Conservation (phyloP, 2,113 vertebrate species). For the Hippocampus abdominalis region DNA sequence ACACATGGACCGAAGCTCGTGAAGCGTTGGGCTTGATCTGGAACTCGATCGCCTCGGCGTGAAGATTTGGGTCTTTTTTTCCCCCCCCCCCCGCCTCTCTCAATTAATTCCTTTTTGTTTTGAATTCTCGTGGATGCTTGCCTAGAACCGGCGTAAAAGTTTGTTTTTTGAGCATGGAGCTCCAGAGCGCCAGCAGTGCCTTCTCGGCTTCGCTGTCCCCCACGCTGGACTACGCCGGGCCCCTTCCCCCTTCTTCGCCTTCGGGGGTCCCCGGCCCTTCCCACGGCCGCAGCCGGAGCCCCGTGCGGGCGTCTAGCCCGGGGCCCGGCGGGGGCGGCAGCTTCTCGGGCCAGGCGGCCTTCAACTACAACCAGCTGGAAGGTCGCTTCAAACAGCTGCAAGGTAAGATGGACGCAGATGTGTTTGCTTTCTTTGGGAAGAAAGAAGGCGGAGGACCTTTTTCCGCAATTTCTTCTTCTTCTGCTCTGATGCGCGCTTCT, state of each 20-base stretch:
- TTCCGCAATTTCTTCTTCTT: not conserved
- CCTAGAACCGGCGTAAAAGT: not conserved
- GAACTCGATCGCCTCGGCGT: not conserved
- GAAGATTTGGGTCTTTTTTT: not conserved
- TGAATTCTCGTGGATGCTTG: not conserved
- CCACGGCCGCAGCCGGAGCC: conserved; percentile 34
- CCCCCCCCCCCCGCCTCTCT: no score
- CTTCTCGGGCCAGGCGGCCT: conserved; percentile 80
- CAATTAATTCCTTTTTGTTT: no score
- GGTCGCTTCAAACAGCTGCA: conserved; percentile 94
- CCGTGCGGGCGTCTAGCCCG: conserved; percentile 60
- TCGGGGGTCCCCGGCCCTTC: conserved; percentile 32
- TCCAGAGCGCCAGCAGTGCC: conserved; percentile 79
- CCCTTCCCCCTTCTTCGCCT: conserved; percentile 36
- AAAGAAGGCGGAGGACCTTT: not conserved
- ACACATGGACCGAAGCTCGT: conserved; percentile 1
- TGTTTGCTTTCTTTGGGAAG: not conserved
- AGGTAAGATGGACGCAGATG: conserved; percentile 73
- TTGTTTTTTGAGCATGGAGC: conserved; percentile 76
- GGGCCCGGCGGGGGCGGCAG: conserved; percentile 70
- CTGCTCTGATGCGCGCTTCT: not conserved
- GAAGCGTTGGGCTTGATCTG: not conserved
- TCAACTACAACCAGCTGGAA: conserved; percentile 95
- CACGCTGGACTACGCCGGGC: conserved; percentile 42
- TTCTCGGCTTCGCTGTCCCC: conserved; percentile 74